Percentiles rank a stretch among this genome's conserved stretches.
phyloP scores from a whole-genome alignment of 92 coral and sea anemone genomes.

The Chrysogorgia sp. region DNA sequence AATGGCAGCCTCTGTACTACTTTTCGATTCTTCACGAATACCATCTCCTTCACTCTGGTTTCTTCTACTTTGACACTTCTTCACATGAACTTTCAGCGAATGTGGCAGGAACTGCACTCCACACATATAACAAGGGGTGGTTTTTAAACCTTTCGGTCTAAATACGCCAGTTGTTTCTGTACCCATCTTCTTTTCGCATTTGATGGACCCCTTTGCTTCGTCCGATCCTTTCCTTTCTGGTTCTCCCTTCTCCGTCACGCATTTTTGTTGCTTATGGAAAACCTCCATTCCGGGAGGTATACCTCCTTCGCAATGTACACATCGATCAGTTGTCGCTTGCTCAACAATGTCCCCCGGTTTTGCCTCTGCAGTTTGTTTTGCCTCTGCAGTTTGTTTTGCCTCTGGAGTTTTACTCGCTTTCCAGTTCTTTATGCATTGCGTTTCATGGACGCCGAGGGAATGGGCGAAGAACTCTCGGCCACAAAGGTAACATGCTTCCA shows the following conservation, averaged over 20 bases:
- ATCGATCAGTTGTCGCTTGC: neutral
- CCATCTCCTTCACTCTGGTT: neutral
- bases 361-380: neutral
- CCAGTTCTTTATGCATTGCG: constrained; percentile 88
- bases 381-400: constrained; percentile 12
- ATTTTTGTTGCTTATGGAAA: neutral
- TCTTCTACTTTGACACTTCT: constrained; percentile 63
- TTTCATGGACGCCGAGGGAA: constrained; percentile 89
- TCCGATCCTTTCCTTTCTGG: neutral
- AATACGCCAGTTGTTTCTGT: neutral
- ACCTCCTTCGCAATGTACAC: constrained; percentile 48
- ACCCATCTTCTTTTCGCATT: constrained; percentile 12
- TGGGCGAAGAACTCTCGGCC: constrained; percentile 86
- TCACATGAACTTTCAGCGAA: constrained; percentile 87
- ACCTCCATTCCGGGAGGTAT: neutral
- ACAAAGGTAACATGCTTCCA: constrained; percentile 91
- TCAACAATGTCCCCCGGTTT: too few species aligned
- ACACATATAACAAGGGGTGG: constrained; percentile 87
- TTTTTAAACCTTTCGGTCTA: constrained; percentile 28
- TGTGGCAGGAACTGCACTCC: constrained; percentile 82
- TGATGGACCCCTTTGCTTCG: neutral
- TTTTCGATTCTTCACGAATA: neutral
- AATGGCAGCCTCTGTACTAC: neutral
- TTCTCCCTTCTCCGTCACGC: neutral
- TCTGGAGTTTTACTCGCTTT: constrained; percentile 61